Evolutionary conservation across 1,140 invertebrate genomes (phyloP).

Genomic region (Lordiphosa stackelbergi): DNA sequence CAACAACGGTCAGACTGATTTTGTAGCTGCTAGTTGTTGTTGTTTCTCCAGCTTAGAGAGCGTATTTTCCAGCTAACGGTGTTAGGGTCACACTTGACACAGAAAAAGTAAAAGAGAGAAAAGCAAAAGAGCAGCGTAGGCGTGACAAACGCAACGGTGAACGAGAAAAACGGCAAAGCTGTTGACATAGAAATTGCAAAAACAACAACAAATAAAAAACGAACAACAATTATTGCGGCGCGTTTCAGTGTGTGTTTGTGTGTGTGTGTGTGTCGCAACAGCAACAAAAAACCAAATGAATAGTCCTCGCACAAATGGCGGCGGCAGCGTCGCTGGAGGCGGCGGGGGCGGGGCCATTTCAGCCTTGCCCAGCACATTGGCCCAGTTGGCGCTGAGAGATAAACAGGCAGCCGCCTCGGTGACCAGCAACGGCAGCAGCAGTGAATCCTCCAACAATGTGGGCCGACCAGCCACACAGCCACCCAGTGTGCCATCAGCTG

Average conservation of each 20-base stretch:
- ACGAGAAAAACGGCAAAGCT: conserved; percentile 33
- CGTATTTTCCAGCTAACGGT: conserved; percentile 23
- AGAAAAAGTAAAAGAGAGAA: conserved; percentile 55
- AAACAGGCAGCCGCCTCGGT: conserved; percentile 63
- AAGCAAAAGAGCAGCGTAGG: conserved; percentile 56
- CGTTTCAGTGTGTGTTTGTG: not conserved
- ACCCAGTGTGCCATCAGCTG: conserved; percentile 56
- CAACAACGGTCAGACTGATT: conserved; percentile 14
- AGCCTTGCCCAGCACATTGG: conserved; percentile 72
- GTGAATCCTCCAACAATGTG: conserved; percentile 49
- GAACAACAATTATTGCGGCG: not conserved
- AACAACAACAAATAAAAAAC: conserved; percentile 28
- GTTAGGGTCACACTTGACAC: conserved; percentile 51
- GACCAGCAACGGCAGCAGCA: conserved; percentile 41
- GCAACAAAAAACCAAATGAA: conserved; percentile 58
- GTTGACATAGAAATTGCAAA: conserved; percentile 21
- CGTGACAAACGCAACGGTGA: conserved; percentile 52
- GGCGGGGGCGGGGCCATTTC: conserved; percentile 61
- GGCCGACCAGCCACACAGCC: conserved; percentile 60
- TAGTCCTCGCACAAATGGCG: conserved; percentile 71
- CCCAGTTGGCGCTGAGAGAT: conserved; percentile 68
- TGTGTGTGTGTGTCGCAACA: conserved; percentile 1
- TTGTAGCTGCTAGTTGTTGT: conserved; percentile 18
- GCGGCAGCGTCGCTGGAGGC: conserved; percentile 38
- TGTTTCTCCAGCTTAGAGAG: conserved; percentile 8